Evolutionary conservation across 2,113 vertebrate genomes (phyloP).

Genomic region (Ctenomys sociabilis): DNA sequence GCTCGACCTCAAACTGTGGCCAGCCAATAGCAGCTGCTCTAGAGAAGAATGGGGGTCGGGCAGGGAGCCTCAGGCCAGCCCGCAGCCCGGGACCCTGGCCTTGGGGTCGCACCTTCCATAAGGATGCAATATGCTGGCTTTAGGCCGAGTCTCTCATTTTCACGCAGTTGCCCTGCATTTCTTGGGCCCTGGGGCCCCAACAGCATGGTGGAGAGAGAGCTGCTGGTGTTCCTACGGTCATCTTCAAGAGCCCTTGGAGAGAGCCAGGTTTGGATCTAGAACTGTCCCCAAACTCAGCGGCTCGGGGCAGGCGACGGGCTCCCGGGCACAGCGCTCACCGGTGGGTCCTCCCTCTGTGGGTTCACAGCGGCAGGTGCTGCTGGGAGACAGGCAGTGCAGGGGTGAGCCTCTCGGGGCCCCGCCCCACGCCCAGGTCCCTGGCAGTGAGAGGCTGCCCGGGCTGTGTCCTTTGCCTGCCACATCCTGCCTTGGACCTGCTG

Average conservation of each 20-base stretch:
- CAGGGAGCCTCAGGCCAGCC: neutral
- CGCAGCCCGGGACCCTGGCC: neutral
- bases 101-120: neutral
- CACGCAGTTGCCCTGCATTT: neutral
- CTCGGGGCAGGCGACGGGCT: too few relatives aligned
- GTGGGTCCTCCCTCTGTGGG: too few relatives aligned
- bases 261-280: neutral
- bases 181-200: neutral
- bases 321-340: too few relatives aligned
- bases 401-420: too few relatives aligned
- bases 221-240: neutral
- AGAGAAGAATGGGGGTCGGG: conserved; percentile 69
- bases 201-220: too few relatives aligned
- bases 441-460: too few relatives aligned
- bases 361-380: too few relatives aligned
- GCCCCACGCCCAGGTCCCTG: too few relatives aligned
- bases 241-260: neutral
- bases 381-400: too few relatives aligned
- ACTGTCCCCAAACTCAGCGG: too few relatives aligned
- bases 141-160: conserved; percentile 14
- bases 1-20: neutral
- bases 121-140: conserved; percentile 1
- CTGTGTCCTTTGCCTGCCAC: too few relatives aligned
- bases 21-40: conserved; percentile 77
- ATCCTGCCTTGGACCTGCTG: too few relatives aligned